A percentile compares a stretch with the other conserved stretches of the same genome.
Conservation (phyloP, 2,113 vertebrate species). For the Cyanistes caeruleus region DNA sequence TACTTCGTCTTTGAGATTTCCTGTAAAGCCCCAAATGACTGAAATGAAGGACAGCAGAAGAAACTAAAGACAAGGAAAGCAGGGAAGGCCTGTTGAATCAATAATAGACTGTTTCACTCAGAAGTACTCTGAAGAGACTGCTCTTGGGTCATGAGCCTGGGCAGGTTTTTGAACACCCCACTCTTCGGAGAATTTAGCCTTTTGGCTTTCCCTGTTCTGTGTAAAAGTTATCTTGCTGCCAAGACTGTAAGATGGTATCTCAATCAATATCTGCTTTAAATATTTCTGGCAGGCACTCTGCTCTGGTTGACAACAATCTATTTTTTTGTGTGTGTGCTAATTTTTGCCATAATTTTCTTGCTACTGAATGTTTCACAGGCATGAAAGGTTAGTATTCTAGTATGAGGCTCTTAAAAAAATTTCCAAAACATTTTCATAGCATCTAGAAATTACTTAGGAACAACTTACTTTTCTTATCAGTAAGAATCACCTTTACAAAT, state of each 20-base stretch:
- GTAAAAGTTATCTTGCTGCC: constrained; percentile 15
- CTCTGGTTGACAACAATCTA: neutral
- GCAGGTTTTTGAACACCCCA: constrained; percentile 48
- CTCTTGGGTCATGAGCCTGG: constrained; percentile 25
- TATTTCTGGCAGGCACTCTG: constrained; percentile 35
- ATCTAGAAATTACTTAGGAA: neutral
- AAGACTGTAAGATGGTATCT: constrained; percentile 35
- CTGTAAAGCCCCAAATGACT: constrained; percentile 37
- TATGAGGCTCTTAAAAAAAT: neutral
- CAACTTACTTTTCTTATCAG: neutral
- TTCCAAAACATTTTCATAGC: neutral
- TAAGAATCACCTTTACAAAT: neutral
- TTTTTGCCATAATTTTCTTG: neutral
- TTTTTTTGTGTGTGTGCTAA: neutral
- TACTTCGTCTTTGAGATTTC: neutral
- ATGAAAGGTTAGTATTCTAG: neutral
- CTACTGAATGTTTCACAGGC: neutral
- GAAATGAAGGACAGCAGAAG: constrained; percentile 26
- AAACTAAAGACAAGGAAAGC: constrained; percentile 43
- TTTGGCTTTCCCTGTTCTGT: constrained; percentile 32
- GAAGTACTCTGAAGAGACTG: constrained; percentile 22
- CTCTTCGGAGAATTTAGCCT: constrained; percentile 40
- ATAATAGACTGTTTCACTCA: constrained; percentile 51
- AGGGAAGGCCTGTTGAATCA: constrained; percentile 55
- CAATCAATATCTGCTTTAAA: constrained; percentile 54